Percentiles rank a stretch among this genome's conserved stretches.
These are phyloP conservation scores for Julus scanicus DNA, from an alignment of 2,888 invertebrate genomes.

Conservation along the genomic window DNA sequence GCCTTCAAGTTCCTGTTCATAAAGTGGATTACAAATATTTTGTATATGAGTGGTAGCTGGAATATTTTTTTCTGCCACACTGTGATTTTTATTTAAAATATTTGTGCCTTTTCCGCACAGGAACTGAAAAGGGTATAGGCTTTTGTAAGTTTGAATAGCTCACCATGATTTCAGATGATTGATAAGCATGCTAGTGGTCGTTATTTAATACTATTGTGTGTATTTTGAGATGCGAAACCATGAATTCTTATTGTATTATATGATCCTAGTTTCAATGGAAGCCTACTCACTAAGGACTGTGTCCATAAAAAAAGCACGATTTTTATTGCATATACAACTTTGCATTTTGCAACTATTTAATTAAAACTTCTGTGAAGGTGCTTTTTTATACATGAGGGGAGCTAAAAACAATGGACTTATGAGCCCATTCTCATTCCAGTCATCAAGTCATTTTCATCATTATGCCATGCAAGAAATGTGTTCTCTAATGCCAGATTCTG, in stretches of 20 bases:
- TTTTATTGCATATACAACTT: slow-evolving; percentile 45
- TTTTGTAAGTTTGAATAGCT: neutral
- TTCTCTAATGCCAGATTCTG: slow-evolving; percentile 31
- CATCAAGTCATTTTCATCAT: slow-evolving; percentile 45
- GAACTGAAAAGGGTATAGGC: neutral
- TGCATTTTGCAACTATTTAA: slow-evolving; percentile 47
- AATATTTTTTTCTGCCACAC: slow-evolving; percentile 7
- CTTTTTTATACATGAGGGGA: slow-evolving; percentile 41
- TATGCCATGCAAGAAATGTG: slow-evolving; percentile 36
- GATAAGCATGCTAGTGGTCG: neutral
- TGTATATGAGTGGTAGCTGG: slow-evolving; percentile 48
- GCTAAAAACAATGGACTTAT: slow-evolving; percentile 4
- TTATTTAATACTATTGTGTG: slow-evolving; percentile 35
- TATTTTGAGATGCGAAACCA: neutral
- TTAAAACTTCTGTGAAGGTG: slow-evolving; percentile 45
- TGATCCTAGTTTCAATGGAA: neutral
- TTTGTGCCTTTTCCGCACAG: neutral
- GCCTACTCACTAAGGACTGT: neutral
- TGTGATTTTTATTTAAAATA: slow-evolving; percentile 29
- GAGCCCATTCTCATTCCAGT: slow-evolving; percentile 40
- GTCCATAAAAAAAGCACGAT: slow-evolving; percentile 40
- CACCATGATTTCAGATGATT: neutral
- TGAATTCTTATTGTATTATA: slow-evolving; percentile 23
- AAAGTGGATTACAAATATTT: neutral
- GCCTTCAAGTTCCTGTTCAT: neutral